Evolutionary conservation across 2,797 vertebrate genomes (phyloP).

Genomic region (Loriculus beryllinus): DNA sequence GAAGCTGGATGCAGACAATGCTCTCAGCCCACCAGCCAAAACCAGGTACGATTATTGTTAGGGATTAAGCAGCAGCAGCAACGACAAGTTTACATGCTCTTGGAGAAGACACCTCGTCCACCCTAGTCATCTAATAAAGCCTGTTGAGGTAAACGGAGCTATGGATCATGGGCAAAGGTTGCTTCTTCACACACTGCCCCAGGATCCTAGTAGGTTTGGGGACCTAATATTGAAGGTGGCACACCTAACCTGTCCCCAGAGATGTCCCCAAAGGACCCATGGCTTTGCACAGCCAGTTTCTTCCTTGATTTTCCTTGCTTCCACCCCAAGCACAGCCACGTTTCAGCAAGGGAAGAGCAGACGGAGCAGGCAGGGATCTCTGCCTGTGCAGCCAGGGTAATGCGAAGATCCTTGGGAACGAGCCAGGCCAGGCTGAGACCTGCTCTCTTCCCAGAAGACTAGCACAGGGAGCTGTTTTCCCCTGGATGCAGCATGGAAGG

Average conservation of each 20-base stretch:
- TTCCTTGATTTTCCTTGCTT: neutral
- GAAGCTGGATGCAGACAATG: accelerated
- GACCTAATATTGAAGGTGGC: neutral
- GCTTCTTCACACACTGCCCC: neutral
- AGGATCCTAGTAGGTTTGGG: neutral
- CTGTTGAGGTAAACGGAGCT: neutral
- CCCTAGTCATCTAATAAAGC: neutral
- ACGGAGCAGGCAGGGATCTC: neutral
- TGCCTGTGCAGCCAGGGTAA: neutral
- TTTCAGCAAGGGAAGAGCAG: neutral
- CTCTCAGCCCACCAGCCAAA: neutral
- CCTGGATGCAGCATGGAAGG: neutral
- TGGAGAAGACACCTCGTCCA: neutral
- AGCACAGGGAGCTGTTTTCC: neutral
- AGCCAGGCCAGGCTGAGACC: conserved; percentile 2
- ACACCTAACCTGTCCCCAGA: accelerated
- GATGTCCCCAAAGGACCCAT: neutral
- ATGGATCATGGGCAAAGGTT: accelerated
- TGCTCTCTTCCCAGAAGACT: neutral
- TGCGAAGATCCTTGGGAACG: neutral
- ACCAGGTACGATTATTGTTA: neutral
- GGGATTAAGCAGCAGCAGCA: neutral
- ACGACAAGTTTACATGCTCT: neutral
- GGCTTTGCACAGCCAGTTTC: neutral
- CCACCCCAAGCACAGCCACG: accelerated